phyloP scores from a whole-genome alignment of 2,888 invertebrate genomes.

The Tachystola acroxantha region DNA sequence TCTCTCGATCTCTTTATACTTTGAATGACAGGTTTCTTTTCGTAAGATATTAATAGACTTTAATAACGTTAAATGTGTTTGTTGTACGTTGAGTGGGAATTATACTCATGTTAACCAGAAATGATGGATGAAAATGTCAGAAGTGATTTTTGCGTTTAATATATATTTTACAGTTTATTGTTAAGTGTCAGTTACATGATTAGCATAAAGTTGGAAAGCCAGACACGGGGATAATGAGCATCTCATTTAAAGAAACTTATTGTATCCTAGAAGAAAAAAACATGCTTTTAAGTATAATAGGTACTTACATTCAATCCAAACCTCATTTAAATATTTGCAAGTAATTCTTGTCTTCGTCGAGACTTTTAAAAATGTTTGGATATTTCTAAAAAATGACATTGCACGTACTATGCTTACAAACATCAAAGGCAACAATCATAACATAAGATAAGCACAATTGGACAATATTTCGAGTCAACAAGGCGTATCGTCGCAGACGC shows the following conservation, averaged over 20 bases:
- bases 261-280: no score
- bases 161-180: not conserved
- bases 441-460: conserved; percentile 42
- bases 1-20: conserved; percentile 30
- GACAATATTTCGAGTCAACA: conserved; percentile 42
- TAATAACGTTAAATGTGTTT: conserved; percentile 12
- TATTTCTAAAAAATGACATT: conserved; percentile 9
- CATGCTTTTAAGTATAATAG: no score
- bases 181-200: no score
- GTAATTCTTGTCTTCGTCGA: no score
- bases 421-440: conserved; percentile 44
- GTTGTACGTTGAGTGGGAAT: conserved; percentile 1
- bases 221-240: no score
- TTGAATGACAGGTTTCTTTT: conserved; percentile 16
- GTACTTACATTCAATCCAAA: no score
- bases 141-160: not conserved
- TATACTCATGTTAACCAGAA: conserved; percentile 2
- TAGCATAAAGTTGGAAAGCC: no score
- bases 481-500: conserved; percentile 30
- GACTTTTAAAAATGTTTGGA: no score
- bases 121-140: conserved; percentile 8
- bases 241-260: no score
- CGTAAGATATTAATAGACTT: conserved; percentile 6
- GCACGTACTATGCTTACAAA: conserved; percentile 24
- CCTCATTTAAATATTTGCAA: no score